Evolutionary conservation across 2,888 invertebrate species (phyloP).

Genomic region (Lissonota sp.): DNA sequence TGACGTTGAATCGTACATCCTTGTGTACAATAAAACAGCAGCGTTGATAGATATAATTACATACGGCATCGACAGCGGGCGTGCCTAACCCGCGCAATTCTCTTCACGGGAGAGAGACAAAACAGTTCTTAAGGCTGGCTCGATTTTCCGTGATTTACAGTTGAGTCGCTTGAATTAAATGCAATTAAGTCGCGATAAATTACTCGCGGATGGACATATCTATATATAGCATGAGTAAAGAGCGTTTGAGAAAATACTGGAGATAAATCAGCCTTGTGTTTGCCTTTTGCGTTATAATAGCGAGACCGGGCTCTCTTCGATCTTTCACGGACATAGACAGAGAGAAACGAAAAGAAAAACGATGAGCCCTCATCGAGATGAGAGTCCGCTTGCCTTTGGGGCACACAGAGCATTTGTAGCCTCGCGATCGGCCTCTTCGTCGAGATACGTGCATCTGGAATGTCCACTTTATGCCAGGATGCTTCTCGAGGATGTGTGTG

Average conservation of each 20-base stretch:
- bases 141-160: slow-evolving; percentile 78
- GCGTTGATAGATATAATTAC: slow-evolving; percentile 74
- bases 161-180: slow-evolving; percentile 78
- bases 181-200: slow-evolving; percentile 80
- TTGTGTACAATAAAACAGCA: not conserved
- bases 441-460: slow-evolving; percentile 61
- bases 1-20: slow-evolving; percentile 25
- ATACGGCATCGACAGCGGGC: slow-evolving; percentile 77
- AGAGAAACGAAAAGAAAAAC: slow-evolving; percentile 36
- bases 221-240: slow-evolving; percentile 15
- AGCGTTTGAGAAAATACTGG: slow-evolving; percentile 51
- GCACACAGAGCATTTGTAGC: slow-evolving; percentile 51
- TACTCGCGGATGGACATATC: slow-evolving; percentile 60
- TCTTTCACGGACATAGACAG: slow-evolving; percentile 46
- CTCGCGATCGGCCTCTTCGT: slow-evolving; percentile 45
- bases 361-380: slow-evolving; percentile 45
- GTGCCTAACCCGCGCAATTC: slow-evolving; percentile 78
- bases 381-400: slow-evolving; percentile 60
- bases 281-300: slow-evolving; percentile 74
- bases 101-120: slow-evolving; percentile 6
- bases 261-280: slow-evolving; percentile 76
- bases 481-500: slow-evolving; percentile 52
- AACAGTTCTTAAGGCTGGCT: slow-evolving; percentile 47
- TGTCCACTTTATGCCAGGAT: slow-evolving; percentile 68
- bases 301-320: slow-evolving; percentile 37